phyloP scores from a whole-genome alignment of 2,888 invertebrate species.

The Phaonia tiefii region DNA sequence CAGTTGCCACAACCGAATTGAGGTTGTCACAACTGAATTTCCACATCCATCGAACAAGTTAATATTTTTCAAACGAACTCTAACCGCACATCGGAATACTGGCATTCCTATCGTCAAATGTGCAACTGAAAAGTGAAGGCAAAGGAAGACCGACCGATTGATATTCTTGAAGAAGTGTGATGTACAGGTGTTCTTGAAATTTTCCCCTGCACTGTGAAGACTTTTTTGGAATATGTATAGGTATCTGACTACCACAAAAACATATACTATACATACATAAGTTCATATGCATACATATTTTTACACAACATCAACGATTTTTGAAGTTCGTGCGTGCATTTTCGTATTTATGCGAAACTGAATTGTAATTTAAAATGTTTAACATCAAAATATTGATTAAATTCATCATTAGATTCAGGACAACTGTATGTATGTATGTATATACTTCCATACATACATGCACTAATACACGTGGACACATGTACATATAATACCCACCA shows the following conservation, averaged over 20 bases:
- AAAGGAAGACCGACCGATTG: too few relatives aligned
- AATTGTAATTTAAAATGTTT: neutral
- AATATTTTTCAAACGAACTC: too few relatives aligned
- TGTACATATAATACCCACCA: too few relatives aligned
- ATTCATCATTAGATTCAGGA: neutral
- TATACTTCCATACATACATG: neutral
- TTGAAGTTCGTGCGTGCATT: neutral
- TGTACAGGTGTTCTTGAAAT: too few relatives aligned
- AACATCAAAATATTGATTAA: constrained; percentile 6
- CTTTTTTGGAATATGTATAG: neutral
- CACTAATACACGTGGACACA: neutral
- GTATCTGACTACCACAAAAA: neutral
- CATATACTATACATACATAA: neutral
- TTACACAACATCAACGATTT: neutral
- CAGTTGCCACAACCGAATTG: too few relatives aligned
- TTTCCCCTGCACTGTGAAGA: too few relatives aligned
- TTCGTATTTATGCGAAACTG: neutral
- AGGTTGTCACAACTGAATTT: too few relatives aligned
- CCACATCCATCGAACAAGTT: too few relatives aligned
- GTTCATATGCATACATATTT: neutral
- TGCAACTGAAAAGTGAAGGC: too few relatives aligned
- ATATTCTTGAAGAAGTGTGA: too few relatives aligned
- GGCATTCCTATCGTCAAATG: too few relatives aligned
- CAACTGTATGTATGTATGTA: neutral
- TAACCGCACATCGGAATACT: too few relatives aligned